phyloP scores from a whole-genome alignment of 2,888 invertebrate species.

The Pristionchus mayeri region DNA sequence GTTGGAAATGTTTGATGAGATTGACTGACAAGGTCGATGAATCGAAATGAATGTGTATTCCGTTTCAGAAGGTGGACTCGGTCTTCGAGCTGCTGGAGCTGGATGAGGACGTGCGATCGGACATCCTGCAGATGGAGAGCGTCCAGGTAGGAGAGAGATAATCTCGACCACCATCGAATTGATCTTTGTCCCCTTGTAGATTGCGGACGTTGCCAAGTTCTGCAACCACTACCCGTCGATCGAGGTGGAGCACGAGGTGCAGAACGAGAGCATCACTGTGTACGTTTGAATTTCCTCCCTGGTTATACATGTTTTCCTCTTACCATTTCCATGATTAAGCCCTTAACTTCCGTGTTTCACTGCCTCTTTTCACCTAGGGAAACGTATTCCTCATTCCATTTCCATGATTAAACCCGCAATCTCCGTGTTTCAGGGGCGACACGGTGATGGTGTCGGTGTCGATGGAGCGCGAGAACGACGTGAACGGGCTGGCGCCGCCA shows the following conservation, averaged over 20 bases:
- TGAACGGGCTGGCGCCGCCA: constrained; percentile 85
- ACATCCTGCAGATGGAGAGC: constrained; percentile 79
- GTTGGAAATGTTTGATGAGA: too few relatives aligned
- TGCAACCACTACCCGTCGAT: constrained; percentile 99
- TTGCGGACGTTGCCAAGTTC: constrained; percentile 98
- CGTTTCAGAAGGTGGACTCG: constrained; percentile 83
- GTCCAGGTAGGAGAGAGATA: constrained; percentile 15
- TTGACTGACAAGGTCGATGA: too few relatives aligned
- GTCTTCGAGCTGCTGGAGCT: constrained; percentile 96
- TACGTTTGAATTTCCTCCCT: constrained; percentile 55
- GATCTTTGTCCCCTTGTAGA: constrained; percentile 80
- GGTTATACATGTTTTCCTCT: too few relatives aligned
- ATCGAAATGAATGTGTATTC: constrained; percentile 2
- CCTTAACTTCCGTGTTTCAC: too few relatives aligned
- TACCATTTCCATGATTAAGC: too few relatives aligned
- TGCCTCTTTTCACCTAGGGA: not conserved
- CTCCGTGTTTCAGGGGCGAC: constrained; percentile 82
- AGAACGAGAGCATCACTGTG: constrained; percentile 83
- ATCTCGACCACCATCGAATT: too few relatives aligned
- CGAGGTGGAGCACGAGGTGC: constrained; percentile 92
- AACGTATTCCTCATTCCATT: not conserved
- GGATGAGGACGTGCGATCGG: constrained; percentile 85
- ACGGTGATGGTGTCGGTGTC: constrained; percentile 92
- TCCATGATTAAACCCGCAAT: not conserved
- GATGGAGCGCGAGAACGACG: constrained; percentile 95